Evolutionary conservation across 2,888 invertebrate species (phyloP).

Genomic region (Hirudinaria manillensis): DNA sequence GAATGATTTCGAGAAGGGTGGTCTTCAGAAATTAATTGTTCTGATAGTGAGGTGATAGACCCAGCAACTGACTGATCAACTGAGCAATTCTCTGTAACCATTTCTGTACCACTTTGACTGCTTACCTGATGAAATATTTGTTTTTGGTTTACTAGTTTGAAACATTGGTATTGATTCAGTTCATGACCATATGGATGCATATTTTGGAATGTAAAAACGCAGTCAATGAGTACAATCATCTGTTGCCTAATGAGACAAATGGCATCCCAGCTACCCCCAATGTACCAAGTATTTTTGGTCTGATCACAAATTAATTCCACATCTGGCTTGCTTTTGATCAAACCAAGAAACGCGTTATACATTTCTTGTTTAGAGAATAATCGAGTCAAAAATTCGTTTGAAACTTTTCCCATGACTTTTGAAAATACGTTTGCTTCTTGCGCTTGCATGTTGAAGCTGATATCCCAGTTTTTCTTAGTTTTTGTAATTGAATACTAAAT

Average conservation of each 20-base stretch:
- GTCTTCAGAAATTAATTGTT: too few relatives aligned
- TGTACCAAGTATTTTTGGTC: slow-evolving; percentile 10
- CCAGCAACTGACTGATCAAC: too few relatives aligned
- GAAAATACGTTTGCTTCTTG: slow-evolving; percentile 25
- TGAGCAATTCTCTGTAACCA: too few relatives aligned
- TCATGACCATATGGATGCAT: background rate
- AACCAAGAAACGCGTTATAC: slow-evolving; percentile 6
- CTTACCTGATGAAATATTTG: too few relatives aligned
- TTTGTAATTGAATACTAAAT: too few relatives aligned
- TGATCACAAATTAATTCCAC: slow-evolving; percentile 20
- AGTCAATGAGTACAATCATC: slow-evolving; percentile 18
- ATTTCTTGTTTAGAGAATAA: slow-evolving; percentile 16
- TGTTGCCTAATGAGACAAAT: slow-evolving; percentile 21
- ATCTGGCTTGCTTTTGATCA: slow-evolving; percentile 17
- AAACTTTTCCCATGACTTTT: slow-evolving; percentile 28
- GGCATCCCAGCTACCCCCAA: slow-evolving; percentile 23
- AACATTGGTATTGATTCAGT: background rate
- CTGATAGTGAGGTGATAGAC: too few relatives aligned
- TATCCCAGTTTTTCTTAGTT: too few relatives aligned
- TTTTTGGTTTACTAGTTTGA: too few relatives aligned
- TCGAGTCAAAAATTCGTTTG: slow-evolving; percentile 20
- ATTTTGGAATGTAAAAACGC: slow-evolving; percentile 18
- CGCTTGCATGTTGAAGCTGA: background rate
- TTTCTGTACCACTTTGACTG: too few relatives aligned
- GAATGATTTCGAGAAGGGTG: too few relatives aligned